These are phyloP conservation scores for Apteryx mantelli DNA, from an alignment of 2,113 vertebrate genomes.

Conservation along the genomic window DNA sequence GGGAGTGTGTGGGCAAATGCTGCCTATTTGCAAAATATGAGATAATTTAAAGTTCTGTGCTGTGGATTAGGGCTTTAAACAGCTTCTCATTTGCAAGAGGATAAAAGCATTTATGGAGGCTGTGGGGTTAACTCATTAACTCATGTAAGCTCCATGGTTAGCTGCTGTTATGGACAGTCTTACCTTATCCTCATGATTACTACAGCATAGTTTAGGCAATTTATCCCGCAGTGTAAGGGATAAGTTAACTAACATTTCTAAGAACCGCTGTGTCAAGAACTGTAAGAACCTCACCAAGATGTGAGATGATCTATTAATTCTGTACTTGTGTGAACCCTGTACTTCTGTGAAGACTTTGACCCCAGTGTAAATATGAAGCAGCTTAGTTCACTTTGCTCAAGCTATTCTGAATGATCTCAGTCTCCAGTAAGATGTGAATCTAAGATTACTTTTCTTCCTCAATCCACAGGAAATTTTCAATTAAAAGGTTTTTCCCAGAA, in stretches of 20 bases:
- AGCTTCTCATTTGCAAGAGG: not conserved
- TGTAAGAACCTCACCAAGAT: not conserved
- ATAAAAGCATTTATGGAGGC: not conserved
- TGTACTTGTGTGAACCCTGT: not conserved
- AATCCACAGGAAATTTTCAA: not conserved
- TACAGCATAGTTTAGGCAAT: not conserved
- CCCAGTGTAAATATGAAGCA: not conserved
- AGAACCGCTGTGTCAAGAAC: rapidly evolving
- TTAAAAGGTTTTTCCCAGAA: not conserved
- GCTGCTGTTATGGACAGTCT: not conserved
- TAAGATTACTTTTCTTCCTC: not conserved
- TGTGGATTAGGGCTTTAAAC: not conserved
- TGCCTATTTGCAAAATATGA: not conserved
- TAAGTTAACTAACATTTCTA: not conserved
- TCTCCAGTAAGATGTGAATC: not conserved
- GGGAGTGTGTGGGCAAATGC: not conserved
- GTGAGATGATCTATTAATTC: not conserved
- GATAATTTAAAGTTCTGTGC: not conserved
- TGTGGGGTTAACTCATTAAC: not conserved
- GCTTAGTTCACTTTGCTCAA: not conserved
- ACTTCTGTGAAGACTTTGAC: not conserved
- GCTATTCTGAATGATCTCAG: not conserved
- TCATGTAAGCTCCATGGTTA: not conserved
- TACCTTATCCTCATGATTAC: not conserved
- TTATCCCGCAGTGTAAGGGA: not conserved